These are phyloP conservation scores for Drosophila truncata DNA, from an alignment of 1,140 invertebrate genomes.

Conservation along the genomic window DNA sequence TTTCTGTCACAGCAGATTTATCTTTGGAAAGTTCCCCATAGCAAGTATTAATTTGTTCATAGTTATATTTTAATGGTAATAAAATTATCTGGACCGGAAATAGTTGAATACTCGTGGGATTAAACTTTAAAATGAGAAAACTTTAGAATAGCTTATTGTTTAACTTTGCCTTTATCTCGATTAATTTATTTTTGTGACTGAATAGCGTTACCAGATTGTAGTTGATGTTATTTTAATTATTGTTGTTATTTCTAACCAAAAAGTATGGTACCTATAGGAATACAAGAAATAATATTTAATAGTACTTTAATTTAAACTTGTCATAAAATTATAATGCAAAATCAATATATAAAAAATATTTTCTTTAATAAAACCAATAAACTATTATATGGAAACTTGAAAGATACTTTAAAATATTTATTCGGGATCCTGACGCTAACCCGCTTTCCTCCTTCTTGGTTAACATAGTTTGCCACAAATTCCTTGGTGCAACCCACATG, in stretches of 20 bases:
- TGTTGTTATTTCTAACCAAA: no score
- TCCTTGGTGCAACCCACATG: slow-evolving; percentile 20
- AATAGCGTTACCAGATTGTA: no score
- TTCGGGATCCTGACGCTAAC: not conserved
- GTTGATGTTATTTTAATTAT: no score
- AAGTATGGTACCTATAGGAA: no score
- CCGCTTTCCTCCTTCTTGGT: not conserved
- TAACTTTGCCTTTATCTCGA: not conserved
- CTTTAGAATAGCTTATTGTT: not conserved
- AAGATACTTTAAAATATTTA: not conserved
- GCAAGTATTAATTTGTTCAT: no score
- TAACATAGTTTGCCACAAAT: slow-evolving; percentile 14
- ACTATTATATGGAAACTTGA: not conserved
- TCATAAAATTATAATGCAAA: no score
- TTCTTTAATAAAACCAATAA: not conserved
- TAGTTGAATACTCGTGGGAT: not conserved
- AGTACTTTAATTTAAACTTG: no score
- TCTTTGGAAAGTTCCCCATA: not conserved
- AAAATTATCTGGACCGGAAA: not conserved
- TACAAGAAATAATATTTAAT: no score
- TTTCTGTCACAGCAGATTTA: not conserved
- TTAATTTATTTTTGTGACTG: not conserved
- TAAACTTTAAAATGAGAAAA: not conserved
- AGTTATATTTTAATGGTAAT: not conserved
- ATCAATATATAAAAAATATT: no score